Percentiles rank a stretch among this genome's conserved stretches.
Evolutionary conservation across 2,888 invertebrate species (phyloP).

Genomic region (Pristionchus exspectatus): DNA sequence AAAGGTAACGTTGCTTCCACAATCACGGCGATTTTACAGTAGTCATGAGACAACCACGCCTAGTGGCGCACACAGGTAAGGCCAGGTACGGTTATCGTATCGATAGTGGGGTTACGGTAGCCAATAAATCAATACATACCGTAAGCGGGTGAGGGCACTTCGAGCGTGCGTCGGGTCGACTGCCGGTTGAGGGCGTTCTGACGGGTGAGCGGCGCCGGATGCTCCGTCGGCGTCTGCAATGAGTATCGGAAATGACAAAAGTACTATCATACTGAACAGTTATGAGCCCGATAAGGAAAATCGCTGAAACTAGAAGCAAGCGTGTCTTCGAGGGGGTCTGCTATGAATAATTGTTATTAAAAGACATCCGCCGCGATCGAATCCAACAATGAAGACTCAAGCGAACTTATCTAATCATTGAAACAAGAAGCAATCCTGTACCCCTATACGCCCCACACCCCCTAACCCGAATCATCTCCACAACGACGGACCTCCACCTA

Average conservation of each 20-base stretch:
- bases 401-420: background rate
- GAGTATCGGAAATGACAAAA: too few relatives aligned
- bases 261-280: too few relatives aligned
- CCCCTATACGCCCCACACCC: too few relatives aligned
- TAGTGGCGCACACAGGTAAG: background rate
- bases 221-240: constrained; percentile 10
- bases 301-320: too few relatives aligned
- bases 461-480: too few relatives aligned
- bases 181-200: constrained; percentile 48
- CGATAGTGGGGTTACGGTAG: background rate
- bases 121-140: constrained; percentile 24
- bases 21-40: too few relatives aligned
- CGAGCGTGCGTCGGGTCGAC: constrained; percentile 48
- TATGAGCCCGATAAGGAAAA: too few relatives aligned
- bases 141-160: constrained; percentile 43
- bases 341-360: too few relatives aligned
- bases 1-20: background rate
- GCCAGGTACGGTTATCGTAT: background rate
- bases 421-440: background rate
- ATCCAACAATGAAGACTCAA: background rate
- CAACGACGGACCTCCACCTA: too few relatives aligned
- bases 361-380: too few relatives aligned
- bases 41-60: too few relatives aligned
- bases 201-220: constrained; percentile 17
- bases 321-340: too few relatives aligned